phyloP scores from a whole-genome alignment of 2,888 invertebrate species.

The Monoplex corrugatus region DNA sequence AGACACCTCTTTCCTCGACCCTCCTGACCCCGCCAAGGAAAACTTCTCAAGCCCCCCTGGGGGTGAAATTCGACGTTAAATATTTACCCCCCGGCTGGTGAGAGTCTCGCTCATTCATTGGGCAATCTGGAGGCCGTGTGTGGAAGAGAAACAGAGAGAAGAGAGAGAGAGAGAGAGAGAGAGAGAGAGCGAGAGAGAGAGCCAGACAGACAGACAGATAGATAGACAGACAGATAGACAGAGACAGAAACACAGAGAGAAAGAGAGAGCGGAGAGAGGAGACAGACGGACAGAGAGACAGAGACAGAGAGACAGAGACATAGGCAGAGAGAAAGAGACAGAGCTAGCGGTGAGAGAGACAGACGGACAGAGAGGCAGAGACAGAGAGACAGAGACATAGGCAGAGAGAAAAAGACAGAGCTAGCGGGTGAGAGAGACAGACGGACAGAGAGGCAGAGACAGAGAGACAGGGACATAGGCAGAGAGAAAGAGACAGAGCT shows the following conservation, averaged over 20 bases:
- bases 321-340: not conserved
- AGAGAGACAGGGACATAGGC: not conserved
- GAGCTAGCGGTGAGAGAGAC: not conserved
- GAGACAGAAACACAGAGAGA: not conserved
- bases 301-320: not conserved
- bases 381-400: not conserved
- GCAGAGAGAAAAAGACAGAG: too few relatives aligned
- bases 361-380: not conserved
- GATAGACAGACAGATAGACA: not conserved
- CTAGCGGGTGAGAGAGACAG: not conserved
- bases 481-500: not conserved
- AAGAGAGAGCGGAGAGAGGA: too few relatives aligned
- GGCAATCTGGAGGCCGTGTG: not conserved
- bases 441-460: not conserved
- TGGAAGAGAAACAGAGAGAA: constrained; percentile 14
- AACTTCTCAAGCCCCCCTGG: not conserved
- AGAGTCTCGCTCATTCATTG: constrained; percentile 15
- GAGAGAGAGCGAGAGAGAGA: not conserved
- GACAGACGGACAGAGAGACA: not conserved
- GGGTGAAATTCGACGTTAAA: constrained; percentile 43
- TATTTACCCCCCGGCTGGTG: constrained; percentile 44
- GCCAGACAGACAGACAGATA: not conserved
- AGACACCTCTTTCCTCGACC: constrained; percentile 28
- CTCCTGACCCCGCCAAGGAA: not conserved
- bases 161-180: not conserved